Percentiles rank a stretch among this genome's conserved stretches.
phyloP scores from a whole-genome alignment of 2,888 invertebrate genomes.

The Rhamphomyia laevipes region DNA sequence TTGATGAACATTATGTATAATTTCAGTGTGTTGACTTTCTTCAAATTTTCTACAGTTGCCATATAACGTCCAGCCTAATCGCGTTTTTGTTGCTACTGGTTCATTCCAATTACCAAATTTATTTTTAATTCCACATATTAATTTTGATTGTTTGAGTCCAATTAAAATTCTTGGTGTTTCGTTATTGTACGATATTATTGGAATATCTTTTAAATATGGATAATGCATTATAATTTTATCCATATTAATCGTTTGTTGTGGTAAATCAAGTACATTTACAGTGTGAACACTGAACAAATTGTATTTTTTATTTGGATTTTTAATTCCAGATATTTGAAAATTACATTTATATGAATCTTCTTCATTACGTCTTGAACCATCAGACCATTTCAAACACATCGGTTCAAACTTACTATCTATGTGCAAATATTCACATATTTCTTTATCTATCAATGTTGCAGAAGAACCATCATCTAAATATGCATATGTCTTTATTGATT shows the following conservation, averaged over 20 bases:
- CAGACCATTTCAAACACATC: conserved; percentile 1
- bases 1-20: conserved; percentile 5
- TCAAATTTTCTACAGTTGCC: neutral
- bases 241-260: neutral
- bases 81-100: conserved; percentile 6
- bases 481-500: neutral
- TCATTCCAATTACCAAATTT: conserved; percentile 1
- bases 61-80: conserved; percentile 8
- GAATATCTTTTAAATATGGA: conserved; percentile 6
- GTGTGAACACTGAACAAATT: neutral
- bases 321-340: neutral
- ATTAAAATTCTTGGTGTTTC: conserved; percentile 8
- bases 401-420: no score
- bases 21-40: no score
- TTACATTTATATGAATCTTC: neutral
- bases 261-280: neutral
- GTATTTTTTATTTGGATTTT: neutral
- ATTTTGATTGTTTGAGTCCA: conserved; percentile 1
- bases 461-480: conserved; percentile 7
- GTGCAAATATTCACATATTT: neutral
- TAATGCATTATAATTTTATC: neutral
- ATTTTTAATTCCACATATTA: neutral
- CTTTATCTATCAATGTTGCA: conserved; percentile 5
- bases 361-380: neutral
- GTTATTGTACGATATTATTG: conserved; percentile 9